Conservation (phyloP, 2,888 invertebrate species). For the Sussaba pulchella region DNA sequence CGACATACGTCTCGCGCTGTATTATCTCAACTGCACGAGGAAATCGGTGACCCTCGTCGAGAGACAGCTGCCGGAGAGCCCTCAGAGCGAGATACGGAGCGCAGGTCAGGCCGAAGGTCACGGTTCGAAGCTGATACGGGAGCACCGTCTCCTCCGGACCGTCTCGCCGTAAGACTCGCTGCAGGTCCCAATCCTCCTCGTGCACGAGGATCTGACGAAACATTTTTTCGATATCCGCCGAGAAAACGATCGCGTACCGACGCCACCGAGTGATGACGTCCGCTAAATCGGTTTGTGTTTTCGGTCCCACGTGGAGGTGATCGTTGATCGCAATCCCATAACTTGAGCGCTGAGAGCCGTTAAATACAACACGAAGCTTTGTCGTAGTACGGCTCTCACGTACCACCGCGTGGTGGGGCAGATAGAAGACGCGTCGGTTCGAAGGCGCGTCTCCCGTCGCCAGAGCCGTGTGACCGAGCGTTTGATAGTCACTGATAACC, state of each 20-base stretch:
- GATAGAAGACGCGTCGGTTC: conserved; percentile 71
- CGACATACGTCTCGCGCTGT: not conserved
- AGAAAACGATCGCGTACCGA: conserved; percentile 72
- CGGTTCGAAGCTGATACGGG: conserved; percentile 4
- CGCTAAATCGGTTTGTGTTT: conserved; percentile 76
- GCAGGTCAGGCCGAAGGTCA: not conserved
- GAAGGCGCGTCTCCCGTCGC: no score
- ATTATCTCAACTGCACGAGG: conserved; percentile 20
- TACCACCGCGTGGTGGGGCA: conserved; percentile 80
- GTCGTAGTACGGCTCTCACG: conserved; percentile 75
- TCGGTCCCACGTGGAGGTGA: conserved; percentile 74
- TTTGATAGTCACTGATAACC: conserved; percentile 38
- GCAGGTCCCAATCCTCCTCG: conserved; percentile 72
- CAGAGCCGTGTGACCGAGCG: conserved; percentile 61
- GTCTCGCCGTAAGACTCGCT: conserved; percentile 78
- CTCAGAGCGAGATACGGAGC: not conserved
- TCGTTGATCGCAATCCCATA: conserved; percentile 78
- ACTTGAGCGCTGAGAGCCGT: conserved; percentile 72
- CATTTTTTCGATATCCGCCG: conserved; percentile 81
- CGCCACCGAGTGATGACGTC: conserved; percentile 75
- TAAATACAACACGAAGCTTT: conserved; percentile 77
- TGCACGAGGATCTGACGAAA: conserved; percentile 75
- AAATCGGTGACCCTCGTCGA: conserved; percentile 14
- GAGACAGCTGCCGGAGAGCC: conserved; percentile 30
- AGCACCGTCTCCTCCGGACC: conserved; percentile 61